Evolutionary conservation across 2,888 invertebrate species (phyloP).

Genomic region (Drosophila borborema): DNA sequence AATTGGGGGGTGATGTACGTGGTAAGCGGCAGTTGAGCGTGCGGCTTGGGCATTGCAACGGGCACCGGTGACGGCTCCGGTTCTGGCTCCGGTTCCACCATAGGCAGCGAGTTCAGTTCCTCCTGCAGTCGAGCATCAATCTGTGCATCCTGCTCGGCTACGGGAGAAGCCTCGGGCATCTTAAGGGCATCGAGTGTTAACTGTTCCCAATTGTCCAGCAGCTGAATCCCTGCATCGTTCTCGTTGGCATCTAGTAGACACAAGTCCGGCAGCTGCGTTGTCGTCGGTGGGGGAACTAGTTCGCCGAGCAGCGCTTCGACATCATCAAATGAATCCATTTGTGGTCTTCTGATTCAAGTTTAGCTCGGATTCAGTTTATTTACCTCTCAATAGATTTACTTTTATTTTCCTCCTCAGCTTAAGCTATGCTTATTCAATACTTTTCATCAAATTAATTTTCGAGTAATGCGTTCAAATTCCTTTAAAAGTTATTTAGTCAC

Average conservation of each 20-base stretch:
- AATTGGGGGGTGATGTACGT: no score
- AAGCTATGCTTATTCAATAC: no score
- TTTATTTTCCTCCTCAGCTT: background rate
- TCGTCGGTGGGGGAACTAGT: background rate
- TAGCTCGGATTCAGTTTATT: no score
- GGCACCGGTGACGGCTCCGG: constrained; percentile 22
- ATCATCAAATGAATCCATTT: background rate
- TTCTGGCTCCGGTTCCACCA: constrained; percentile 50
- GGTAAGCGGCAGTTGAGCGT: no score
- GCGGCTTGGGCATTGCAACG: background rate
- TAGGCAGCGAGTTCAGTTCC: constrained; percentile 53
- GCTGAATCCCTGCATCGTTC: background rate
- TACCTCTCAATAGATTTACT: background rate
- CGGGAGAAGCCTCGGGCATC: background rate
- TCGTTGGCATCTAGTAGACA: accelerated
- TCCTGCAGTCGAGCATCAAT: constrained; percentile 56
- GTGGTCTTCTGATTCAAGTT: background rate
- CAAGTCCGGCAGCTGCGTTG: no score
- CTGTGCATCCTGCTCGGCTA: constrained; percentile 23
- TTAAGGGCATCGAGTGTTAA: background rate
- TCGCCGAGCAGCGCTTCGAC: background rate
- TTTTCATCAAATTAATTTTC: no score
- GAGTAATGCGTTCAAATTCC: background rate
- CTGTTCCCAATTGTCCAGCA: background rate
- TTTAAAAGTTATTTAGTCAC: background rate